phyloP scores from a whole-genome alignment of 1,140 invertebrate genomes.

The Papilio xuthus region DNA sequence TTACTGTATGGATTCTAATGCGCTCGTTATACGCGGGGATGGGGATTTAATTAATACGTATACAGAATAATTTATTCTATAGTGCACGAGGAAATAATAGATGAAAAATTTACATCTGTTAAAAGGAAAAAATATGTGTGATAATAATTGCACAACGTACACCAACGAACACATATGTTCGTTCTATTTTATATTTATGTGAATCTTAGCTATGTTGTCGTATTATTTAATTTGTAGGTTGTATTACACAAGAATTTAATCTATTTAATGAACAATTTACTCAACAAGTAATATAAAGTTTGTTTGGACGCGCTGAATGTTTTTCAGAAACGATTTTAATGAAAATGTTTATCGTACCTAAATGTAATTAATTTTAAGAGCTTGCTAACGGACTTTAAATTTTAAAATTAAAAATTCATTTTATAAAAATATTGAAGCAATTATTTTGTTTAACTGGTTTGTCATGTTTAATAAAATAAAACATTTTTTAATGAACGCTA shows the following conservation, averaged over 20 bases:
- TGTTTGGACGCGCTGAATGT: neutral
- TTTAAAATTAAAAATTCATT: conserved; percentile 5
- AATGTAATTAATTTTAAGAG: conserved; percentile 15
- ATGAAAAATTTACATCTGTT: neutral
- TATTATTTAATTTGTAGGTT: no score
- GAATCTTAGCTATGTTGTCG: no score
- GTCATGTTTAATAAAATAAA: neutral
- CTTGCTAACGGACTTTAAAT: neutral
- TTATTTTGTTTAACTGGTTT: neutral
- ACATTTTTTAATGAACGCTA: neutral
- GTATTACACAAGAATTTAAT: no score
- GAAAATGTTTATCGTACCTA: conserved; percentile 14
- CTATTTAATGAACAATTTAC: neutral
- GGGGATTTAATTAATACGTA: neutral
- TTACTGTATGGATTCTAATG: conserved; percentile 12
- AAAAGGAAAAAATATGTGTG: neutral
- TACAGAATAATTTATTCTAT: neutral
- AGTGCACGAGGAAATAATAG: neutral
- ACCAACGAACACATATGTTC: no score
- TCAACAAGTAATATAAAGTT: neutral
- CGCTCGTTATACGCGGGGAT: neutral
- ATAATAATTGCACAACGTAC: neutral
- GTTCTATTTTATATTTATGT: no score
- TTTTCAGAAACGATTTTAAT: conserved; percentile 10
- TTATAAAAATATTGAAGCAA: neutral